Percentiles rank a stretch among this genome's conserved stretches.
Conservation (phyloP, 2,797 vertebrate genomes). For the Halcyon chelicuti region DNA sequence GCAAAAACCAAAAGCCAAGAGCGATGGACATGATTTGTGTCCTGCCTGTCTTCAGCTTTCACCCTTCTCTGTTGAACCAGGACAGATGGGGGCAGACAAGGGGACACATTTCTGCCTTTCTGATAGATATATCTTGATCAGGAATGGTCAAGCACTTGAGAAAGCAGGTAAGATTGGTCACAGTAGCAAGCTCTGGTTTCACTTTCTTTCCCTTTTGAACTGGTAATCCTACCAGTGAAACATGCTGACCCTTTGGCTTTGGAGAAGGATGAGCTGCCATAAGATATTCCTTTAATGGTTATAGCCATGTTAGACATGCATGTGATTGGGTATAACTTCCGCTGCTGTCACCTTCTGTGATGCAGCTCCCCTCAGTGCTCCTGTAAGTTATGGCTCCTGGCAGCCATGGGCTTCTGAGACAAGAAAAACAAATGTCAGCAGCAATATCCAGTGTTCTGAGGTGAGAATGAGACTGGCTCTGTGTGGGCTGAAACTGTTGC, state of each 20-base stretch:
- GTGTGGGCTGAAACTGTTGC: background rate
- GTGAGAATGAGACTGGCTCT: background rate
- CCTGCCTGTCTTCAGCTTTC: background rate
- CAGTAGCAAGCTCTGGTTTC: background rate
- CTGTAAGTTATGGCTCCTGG: background rate
- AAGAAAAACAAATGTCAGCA: background rate
- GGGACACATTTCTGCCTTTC: background rate
- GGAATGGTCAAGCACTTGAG: background rate
- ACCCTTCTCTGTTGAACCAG: background rate
- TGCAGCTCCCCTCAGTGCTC: background rate
- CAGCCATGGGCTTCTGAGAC: background rate
- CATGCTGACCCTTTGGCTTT: background rate
- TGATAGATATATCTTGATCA: background rate
- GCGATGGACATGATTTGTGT: background rate
- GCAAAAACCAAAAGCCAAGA: background rate
- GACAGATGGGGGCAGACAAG: background rate
- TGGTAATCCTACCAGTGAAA: background rate
- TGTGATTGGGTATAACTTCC: background rate
- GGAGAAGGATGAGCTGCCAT: background rate
- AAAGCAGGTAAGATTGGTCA: background rate
- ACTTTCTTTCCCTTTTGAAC: background rate
- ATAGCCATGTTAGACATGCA: accelerated
- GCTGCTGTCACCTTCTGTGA: background rate
- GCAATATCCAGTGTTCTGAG: background rate
- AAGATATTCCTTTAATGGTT: background rate